These are phyloP conservation scores for Notospermus geniculatus DNA, from an alignment of 1,140 invertebrate species.

Conservation along the genomic window DNA sequence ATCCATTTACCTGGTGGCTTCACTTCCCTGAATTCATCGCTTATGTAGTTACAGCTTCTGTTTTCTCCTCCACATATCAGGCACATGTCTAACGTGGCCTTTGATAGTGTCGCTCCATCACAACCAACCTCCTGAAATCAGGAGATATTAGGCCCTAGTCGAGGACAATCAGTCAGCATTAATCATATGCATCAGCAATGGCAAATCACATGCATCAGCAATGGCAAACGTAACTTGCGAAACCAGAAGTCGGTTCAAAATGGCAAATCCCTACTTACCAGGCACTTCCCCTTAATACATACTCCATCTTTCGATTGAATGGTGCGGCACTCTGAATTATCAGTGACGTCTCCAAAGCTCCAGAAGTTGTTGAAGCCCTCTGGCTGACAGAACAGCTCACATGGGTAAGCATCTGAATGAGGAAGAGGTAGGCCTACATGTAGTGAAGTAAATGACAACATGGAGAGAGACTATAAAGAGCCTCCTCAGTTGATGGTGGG, in stretches of 20 bases:
- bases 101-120: constrained; percentile 3
- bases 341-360: constrained; percentile 1
- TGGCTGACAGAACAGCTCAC: constrained; percentile 6
- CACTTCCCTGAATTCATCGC: not conserved
- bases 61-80: constrained; percentile 9
- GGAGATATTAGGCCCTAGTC: too few relatives aligned
- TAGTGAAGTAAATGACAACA: too few relatives aligned
- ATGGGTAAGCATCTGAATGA: not conserved
- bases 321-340: not conserved
- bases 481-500: too few relatives aligned
- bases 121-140: constrained; percentile 6
- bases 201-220: not conserved
- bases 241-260: too few relatives aligned
- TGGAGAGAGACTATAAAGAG: too few relatives aligned
- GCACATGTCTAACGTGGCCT: not conserved
- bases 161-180: too few relatives aligned
- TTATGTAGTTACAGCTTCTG: not conserved
- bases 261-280: too few relatives aligned
- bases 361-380: not conserved
- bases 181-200: not conserved
- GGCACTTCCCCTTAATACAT: not conserved
- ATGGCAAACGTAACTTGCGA: not conserved
- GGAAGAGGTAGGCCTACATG: not conserved
- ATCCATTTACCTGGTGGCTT: not conserved
- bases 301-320: not conserved